Evolutionary conservation across 1,140 invertebrate genomes (phyloP).

Genomic region (Gonatopus flavifemur): DNA sequence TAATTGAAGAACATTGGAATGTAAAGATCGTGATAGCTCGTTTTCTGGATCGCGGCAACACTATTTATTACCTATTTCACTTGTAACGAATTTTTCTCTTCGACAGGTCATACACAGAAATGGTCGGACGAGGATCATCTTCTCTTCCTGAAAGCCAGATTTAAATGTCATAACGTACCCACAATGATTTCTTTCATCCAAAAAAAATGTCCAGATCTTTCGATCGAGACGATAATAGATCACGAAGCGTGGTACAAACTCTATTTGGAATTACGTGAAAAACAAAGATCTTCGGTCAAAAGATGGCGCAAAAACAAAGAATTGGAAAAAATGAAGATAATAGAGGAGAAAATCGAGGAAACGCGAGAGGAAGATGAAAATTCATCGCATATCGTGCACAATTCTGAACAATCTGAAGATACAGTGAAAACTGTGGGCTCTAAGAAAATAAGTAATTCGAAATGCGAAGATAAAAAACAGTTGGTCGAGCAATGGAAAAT

Average conservation of each 20-base stretch:
- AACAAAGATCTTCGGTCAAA: conserved; percentile 35
- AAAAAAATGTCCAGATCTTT: conserved; percentile 47
- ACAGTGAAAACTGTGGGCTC: background rate
- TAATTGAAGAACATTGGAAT: background rate
- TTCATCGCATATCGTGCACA: too few species aligned
- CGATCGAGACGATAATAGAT: conserved; percentile 44
- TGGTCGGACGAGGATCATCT: conserved; percentile 51
- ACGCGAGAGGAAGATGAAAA: background rate
- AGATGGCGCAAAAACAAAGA: conserved; percentile 43
- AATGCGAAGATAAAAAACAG: conserved; percentile 31
- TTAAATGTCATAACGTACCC: conserved; percentile 38
- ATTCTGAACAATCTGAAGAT: too few species aligned
- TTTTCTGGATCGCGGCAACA: too few species aligned
- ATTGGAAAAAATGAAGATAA: conserved; percentile 12
- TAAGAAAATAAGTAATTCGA: background rate
- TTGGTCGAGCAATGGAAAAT: conserved; percentile 44
- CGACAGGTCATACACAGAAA: conserved; percentile 43
- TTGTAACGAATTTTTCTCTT: too few species aligned
- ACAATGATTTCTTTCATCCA: conserved; percentile 38
- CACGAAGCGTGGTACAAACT: conserved; percentile 54
- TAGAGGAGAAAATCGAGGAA: background rate
- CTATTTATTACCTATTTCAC: conserved; percentile 9
- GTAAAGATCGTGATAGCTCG: too few species aligned
- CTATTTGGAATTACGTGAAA: conserved; percentile 44
- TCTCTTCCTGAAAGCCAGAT: conserved; percentile 44